Evolutionary conservation across 2,797 vertebrate genomes (phyloP).

Genomic region (Ctenopoma kingsleyae): DNA sequence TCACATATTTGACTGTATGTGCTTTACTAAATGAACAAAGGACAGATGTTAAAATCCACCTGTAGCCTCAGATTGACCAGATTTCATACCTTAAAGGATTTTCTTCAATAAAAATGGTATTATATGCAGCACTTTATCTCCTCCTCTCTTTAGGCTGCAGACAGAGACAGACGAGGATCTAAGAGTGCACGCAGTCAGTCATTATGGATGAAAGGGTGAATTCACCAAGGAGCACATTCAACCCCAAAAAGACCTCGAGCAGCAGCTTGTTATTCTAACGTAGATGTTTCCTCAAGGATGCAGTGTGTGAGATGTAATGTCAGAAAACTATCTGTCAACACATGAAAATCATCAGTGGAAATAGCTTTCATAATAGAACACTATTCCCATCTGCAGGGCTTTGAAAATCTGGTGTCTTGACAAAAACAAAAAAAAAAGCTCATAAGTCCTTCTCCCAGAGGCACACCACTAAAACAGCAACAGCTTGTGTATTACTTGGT

Average conservation of each 20-base stretch:
- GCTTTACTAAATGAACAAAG: slow-evolving; percentile 13
- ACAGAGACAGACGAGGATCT: slow-evolving; percentile 51
- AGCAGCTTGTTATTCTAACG: slow-evolving; percentile 39
- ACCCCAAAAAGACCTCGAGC: slow-evolving; percentile 31
- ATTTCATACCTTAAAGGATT: slow-evolving; percentile 42
- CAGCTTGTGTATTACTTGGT: slow-evolving; percentile 45
- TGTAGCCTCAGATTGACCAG: slow-evolving; percentile 9
- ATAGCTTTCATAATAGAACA: slow-evolving; percentile 15
- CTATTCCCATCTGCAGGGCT: slow-evolving; percentile 17
- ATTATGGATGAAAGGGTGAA: slow-evolving; percentile 58
- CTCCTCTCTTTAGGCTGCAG: slow-evolving; percentile 39
- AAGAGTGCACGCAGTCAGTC: slow-evolving; percentile 50
- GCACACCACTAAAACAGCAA: slow-evolving; percentile 42
- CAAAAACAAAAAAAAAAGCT: slow-evolving; percentile 51
- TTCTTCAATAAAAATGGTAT: slow-evolving; percentile 41
- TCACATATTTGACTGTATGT: slow-evolving; percentile 20
- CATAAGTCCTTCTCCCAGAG: slow-evolving; percentile 54
- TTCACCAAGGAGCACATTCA: slow-evolving; percentile 43
- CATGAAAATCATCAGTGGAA: slow-evolving; percentile 28
- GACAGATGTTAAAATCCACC: slow-evolving; percentile 23
- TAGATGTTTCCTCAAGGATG: slow-evolving; percentile 44
- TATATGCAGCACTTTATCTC: slow-evolving; percentile 22
- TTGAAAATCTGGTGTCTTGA: slow-evolving; percentile 49
- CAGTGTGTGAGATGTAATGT: slow-evolving; percentile 12
- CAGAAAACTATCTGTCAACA: slow-evolving; percentile 31